phyloP scores from a whole-genome alignment of 1,140 invertebrate species.

The Adoxophyes honmai region DNA sequence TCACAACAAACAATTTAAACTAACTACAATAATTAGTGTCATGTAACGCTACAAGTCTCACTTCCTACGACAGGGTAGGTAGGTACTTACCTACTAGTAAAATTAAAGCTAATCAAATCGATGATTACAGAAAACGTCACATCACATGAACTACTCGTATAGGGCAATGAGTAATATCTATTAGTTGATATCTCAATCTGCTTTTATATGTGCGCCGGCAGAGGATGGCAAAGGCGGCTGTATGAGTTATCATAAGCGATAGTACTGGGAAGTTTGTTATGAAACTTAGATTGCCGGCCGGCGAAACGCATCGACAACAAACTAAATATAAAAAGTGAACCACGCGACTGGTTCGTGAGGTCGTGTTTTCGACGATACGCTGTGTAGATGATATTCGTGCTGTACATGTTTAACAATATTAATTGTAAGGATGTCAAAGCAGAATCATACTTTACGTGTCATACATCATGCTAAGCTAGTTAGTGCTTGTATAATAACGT shows the following conservation, averaged over 20 bases:
- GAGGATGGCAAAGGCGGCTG: conserved; percentile 3
- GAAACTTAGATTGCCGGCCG: conserved; percentile 12
- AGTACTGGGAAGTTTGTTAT: neutral
- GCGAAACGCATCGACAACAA: conserved; percentile 14
- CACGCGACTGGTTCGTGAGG: conserved; percentile 41
- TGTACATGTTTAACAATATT: no score
- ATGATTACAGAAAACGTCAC: neutral
- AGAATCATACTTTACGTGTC: no score
- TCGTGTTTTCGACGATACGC: conserved; percentile 21
- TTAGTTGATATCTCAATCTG: neutral
- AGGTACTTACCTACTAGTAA: no score
- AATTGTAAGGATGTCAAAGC: no score
- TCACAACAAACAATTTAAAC: no score
- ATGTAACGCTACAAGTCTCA: no score
- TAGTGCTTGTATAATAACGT: no score
- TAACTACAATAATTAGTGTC: no score
- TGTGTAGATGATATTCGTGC: no score
- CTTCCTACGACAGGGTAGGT: no score
- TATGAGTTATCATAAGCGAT: neutral
- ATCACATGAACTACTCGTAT: neutral
- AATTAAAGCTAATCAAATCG: no score
- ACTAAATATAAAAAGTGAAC: neutral
- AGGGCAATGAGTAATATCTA: neutral
- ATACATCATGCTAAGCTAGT: no score
- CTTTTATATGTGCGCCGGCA: neutral